A percentile compares a stretch with the other conserved stretches of the same genome.
Evolutionary conservation across 2,113 vertebrate genomes (phyloP).

Genomic region (Hippocampus barbouri): DNA sequence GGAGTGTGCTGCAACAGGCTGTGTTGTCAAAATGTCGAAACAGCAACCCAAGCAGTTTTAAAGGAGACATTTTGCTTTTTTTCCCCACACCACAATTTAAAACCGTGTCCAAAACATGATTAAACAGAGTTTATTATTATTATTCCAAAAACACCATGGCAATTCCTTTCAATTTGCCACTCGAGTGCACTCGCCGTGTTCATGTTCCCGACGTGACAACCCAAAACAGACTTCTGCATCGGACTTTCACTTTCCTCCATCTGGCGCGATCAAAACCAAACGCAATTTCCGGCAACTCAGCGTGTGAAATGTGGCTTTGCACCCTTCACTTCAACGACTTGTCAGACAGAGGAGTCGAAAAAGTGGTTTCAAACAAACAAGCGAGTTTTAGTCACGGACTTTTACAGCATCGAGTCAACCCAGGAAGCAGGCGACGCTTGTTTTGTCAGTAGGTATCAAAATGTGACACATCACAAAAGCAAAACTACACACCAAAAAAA

Average conservation of each 20-base stretch:
- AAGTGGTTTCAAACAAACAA: background rate
- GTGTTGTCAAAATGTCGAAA: conserved; percentile 6
- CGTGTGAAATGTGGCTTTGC: background rate
- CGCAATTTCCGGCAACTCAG: background rate
- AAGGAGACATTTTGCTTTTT: background rate
- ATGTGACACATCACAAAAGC: background rate
- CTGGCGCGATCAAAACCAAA: background rate
- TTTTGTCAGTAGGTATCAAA: background rate
- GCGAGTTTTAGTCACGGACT: background rate
- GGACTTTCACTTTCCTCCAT: background rate
- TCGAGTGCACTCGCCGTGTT: background rate
- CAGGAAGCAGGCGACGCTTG: background rate
- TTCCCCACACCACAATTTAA: background rate
- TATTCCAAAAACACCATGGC: background rate
- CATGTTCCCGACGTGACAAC: background rate
- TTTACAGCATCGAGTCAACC: background rate
- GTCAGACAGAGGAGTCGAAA: background rate
- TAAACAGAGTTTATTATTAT: too few relatives aligned
- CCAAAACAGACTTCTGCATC: background rate
- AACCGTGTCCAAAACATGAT: too few relatives aligned
- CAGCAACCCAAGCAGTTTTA: background rate
- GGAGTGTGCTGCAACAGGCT: background rate
- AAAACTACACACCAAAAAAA: background rate
- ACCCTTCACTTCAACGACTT: background rate
- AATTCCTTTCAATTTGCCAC: background rate